phyloP scores from a whole-genome alignment of 2,113 vertebrate genomes.

The Carollia perspicillata region DNA sequence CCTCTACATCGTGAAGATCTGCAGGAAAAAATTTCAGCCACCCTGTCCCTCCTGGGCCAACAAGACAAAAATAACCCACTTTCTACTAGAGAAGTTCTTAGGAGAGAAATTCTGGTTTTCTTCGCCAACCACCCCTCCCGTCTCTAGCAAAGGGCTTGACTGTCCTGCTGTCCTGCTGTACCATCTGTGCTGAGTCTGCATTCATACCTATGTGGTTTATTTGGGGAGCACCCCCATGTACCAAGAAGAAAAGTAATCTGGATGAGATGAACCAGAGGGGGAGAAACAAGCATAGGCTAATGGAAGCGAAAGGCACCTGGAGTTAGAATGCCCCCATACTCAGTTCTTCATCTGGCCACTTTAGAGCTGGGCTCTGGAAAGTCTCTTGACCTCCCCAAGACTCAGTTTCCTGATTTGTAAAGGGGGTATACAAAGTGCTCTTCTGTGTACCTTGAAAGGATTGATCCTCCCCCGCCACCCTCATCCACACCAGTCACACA shows the following conservation, averaged over 20 bases:
- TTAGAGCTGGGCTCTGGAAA: neutral
- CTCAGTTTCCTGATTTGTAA: neutral
- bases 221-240: neutral
- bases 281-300: neutral
- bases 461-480: neutral
- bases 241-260: neutral
- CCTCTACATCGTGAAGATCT: neutral
- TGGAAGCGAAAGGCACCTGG: neutral
- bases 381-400: neutral
- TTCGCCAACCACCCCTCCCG: neutral
- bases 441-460: neutral
- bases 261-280: neutral
- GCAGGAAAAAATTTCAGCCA: neutral
- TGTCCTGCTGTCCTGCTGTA: too few species aligned
- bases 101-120: neutral
- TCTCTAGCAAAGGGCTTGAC: neutral
- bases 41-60: neutral
- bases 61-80: neutral
- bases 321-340: too few species aligned
- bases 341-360: neutral
- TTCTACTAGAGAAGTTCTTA: neutral
- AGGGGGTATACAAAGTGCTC: neutral
- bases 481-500: neutral
- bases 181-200: neutral
- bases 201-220: neutral